Evolutionary conservation across 1,140 invertebrate genomes (phyloP).

Genomic region (Meloidogyne chitwoodi): DNA sequence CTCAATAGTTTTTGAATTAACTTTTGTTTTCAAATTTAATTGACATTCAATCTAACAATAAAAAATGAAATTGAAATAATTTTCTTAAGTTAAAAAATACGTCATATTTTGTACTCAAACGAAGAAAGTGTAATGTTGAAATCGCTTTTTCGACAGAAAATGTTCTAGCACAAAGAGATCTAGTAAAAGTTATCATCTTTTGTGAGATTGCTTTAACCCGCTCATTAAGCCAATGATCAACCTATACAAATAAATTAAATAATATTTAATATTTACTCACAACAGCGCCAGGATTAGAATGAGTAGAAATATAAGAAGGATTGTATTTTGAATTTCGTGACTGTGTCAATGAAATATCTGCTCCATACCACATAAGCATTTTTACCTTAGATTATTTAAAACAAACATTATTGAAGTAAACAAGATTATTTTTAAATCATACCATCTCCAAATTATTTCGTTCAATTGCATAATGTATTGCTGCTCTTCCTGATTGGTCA

Average conservation of each 20-base stretch:
- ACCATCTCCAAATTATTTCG: slow-evolving; percentile 34
- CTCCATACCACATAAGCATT: slow-evolving; percentile 35
- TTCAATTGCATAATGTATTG: slow-evolving; percentile 28
- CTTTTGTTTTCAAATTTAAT: slow-evolving; percentile 9
- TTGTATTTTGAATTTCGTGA: slow-evolving; percentile 1
- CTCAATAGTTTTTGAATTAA: background rate
- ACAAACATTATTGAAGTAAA: background rate
- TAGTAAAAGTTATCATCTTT: background rate
- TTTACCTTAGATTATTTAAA: too few species aligned
- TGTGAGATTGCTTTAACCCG: slow-evolving; percentile 17
- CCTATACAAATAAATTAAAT: background rate
- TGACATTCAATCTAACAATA: slow-evolving; percentile 2
- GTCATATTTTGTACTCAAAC: background rate
- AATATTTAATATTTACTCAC: background rate
- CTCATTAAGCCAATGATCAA: slow-evolving; percentile 16
- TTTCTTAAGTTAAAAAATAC: background rate
- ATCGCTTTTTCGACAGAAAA: slow-evolving; percentile 5
- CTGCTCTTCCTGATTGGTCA: slow-evolving; percentile 20
- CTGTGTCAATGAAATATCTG: slow-evolving; percentile 25
- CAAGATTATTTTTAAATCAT: background rate
- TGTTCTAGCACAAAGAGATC: slow-evolving; percentile 4
- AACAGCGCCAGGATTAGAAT: slow-evolving; percentile 5
- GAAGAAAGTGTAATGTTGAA: slow-evolving; percentile 24
- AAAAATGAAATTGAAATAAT: background rate
- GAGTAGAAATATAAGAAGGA: slow-evolving; percentile 16